Percentiles rank a stretch among this genome's conserved stretches.
phyloP scores from a whole-genome alignment of 2,888 invertebrate species.

The Mermis nigrescens region DNA sequence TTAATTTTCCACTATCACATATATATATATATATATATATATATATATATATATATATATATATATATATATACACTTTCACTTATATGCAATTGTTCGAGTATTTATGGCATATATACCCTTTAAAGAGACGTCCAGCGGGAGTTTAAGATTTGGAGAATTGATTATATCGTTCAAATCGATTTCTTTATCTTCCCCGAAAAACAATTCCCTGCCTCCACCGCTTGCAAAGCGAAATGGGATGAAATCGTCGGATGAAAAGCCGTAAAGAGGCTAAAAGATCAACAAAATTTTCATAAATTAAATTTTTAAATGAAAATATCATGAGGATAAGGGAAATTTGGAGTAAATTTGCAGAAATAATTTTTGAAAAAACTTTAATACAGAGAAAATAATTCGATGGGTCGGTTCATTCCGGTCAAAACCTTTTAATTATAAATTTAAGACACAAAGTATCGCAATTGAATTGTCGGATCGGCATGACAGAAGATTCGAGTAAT shows the following conservation, averaged over 20 bases:
- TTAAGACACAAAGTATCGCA: too few species aligned
- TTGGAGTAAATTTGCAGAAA: too few species aligned
- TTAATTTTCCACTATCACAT: too few species aligned
- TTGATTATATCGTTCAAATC: conserved; percentile 66
- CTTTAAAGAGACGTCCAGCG: conserved; percentile 60
- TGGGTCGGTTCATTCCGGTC: too few species aligned
- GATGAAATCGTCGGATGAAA: conserved; percentile 59
- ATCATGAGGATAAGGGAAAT: not conserved
- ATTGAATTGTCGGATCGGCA: too few species aligned
- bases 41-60: too few species aligned
- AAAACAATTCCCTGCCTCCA: conserved; percentile 81
- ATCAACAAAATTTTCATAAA: conserved; percentile 15
- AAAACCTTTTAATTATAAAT: too few species aligned
- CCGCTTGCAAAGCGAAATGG: conserved; percentile 91
- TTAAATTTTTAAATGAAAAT: conserved; percentile 1
- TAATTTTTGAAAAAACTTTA: too few species aligned
- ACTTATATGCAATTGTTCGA: not conserved
- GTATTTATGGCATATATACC: conserved; percentile 34
- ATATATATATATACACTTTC: too few species aligned
- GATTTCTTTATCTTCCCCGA: conserved; percentile 81
- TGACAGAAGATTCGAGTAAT: too few species aligned
- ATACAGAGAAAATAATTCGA: too few species aligned
- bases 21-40: too few species aligned
- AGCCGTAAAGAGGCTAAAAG: conserved; percentile 72
- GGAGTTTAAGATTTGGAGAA: conserved; percentile 61